Percentiles rank a stretch among this genome's conserved stretches.
These are phyloP conservation scores for Apoda limacodes DNA, from an alignment of 2,888 invertebrate species.

Conservation along the genomic window DNA sequence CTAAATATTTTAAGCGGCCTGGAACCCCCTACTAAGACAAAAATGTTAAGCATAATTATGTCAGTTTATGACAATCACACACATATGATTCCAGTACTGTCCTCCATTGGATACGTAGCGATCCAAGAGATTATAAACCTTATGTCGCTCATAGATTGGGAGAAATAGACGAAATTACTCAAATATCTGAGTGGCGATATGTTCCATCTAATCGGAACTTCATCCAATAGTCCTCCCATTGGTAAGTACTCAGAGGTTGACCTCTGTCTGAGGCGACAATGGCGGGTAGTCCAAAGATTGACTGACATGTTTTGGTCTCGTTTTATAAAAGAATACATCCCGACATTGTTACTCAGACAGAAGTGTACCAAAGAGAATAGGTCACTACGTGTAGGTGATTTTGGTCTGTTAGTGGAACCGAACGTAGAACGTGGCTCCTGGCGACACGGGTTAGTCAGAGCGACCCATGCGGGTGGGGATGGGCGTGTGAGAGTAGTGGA, in stretches of 20 bases:
- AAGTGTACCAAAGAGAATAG: slow-evolving; percentile 8
- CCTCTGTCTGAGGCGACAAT: slow-evolving; percentile 21
- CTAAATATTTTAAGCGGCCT: slow-evolving; percentile 7
- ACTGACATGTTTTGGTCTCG: slow-evolving; percentile 23
- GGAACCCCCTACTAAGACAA: slow-evolving; percentile 12
- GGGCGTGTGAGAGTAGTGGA: too few species aligned
- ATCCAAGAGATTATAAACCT: slow-evolving; percentile 12
- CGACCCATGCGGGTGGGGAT: slow-evolving; percentile 7
- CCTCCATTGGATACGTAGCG: slow-evolving; percentile 15
- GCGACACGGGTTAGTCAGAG: slow-evolving; percentile 8
- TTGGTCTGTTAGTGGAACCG: too few species aligned
- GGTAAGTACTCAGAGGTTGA: slow-evolving; percentile 16
- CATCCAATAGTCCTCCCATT: slow-evolving; percentile 13
- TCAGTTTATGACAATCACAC: slow-evolving; percentile 14
- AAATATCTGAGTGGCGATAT: slow-evolving; percentile 18
- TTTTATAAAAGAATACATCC: slow-evolving; percentile 20
- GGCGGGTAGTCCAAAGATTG: slow-evolving; percentile 18
- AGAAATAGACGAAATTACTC: slow-evolving; percentile 14
- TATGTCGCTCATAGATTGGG: slow-evolving; percentile 16
- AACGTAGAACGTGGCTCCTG: too few species aligned
- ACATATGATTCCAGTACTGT: slow-evolving; percentile 17
- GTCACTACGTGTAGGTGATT: too few species aligned
- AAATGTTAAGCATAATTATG: too few species aligned
- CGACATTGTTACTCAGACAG: slow-evolving; percentile 9
- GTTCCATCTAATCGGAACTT: slow-evolving; percentile 19